Base-by-base conservation (phyloP, 92 coral and sea anemone genomes). In the Bergia sp. region DNA sequence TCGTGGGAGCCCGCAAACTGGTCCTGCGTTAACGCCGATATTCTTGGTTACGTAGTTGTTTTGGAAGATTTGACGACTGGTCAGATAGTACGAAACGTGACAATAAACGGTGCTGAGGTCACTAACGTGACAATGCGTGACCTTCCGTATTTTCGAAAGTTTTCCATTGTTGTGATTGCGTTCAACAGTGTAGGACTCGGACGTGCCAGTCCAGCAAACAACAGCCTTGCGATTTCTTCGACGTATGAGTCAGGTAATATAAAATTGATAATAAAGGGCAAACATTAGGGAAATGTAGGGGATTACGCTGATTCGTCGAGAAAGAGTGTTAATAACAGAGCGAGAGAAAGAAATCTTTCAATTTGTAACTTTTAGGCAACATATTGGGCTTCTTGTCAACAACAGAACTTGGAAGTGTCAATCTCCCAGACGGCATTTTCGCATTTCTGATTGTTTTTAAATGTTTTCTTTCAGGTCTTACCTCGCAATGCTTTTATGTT, bases 181-280 rank as follows among this genome's bases (percentile, higher is more conserved):
- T 82, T 82, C 49, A 82, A 67, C 11, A 20, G 15, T 3, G 66
- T 16, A n/a, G 86, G 86, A 11, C 10, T 29, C 3, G 86, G 86
- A 4, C 77, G 58, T 71, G 12, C 65, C 37, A 82, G 86, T 82
- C 64, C 29, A 4, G 75, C 37, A 66, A 66, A 82, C 77, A 42
- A 5, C 47, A 64, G 86, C 86, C 74, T 67, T 65, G 86, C 64
- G 37, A 10, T 69, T 15, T 44, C 86, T 8, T 67, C 77, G 39
- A 82, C 86, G 3, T 42, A 82, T 55, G 86, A 82, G 39, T 82
- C 86, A 66, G 86, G 86, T 82, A 45, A 41, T 12, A 1, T 73
- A 20, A 73, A 18, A 38, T 38, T 12, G 45, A 42, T 38, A 73
- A 38, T 73, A 73, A 40, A 73, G 29, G 8, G 53, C 53, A 47